These are phyloP conservation scores for Pogonocherus hispidulus DNA, from an alignment of 2,888 invertebrate genomes.

Conservation along the genomic window DNA sequence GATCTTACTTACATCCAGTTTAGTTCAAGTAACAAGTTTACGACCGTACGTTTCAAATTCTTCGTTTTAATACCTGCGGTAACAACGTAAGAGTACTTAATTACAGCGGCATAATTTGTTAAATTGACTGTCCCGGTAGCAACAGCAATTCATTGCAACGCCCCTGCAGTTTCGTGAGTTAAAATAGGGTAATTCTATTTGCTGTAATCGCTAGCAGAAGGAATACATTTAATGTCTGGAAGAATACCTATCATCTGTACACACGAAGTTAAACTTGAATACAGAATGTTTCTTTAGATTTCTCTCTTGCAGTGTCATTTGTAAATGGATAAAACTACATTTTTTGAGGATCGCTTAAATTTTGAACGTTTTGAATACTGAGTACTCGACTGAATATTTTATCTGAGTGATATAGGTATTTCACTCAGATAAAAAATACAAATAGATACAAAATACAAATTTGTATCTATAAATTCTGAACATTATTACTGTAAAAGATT, in stretches of 20 bases:
- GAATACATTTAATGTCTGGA: neutral
- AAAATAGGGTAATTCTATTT: constrained; percentile 30
- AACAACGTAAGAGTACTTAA: constrained; percentile 20
- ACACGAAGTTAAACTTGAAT: neutral
- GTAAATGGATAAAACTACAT: too few relatives aligned
- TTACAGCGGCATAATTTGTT: constrained; percentile 40
- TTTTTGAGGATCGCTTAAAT: too few relatives aligned
- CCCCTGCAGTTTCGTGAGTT: constrained; percentile 30
- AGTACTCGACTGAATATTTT: too few relatives aligned
- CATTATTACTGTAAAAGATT: too few relatives aligned
- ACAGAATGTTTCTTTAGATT: too few relatives aligned
- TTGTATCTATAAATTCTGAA: too few relatives aligned
- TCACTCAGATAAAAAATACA: too few relatives aligned
- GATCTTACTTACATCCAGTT: neutral
- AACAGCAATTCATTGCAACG: constrained; percentile 39
- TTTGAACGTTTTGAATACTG: too few relatives aligned
- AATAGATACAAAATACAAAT: too few relatives aligned
- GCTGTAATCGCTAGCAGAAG: constrained; percentile 27
- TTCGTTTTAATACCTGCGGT: neutral
- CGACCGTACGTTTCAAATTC: neutral
- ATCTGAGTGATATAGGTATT: too few relatives aligned
- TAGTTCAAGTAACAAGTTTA: constrained; percentile 4
- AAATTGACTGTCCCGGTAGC: constrained; percentile 41
- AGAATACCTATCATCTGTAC: neutral
- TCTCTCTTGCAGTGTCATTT: too few relatives aligned